Evolutionary conservation across 2,888 invertebrate species (phyloP), one percentile per base, ranked within the genome.

Genomic region (Pristionchus mayeri): DNA sequence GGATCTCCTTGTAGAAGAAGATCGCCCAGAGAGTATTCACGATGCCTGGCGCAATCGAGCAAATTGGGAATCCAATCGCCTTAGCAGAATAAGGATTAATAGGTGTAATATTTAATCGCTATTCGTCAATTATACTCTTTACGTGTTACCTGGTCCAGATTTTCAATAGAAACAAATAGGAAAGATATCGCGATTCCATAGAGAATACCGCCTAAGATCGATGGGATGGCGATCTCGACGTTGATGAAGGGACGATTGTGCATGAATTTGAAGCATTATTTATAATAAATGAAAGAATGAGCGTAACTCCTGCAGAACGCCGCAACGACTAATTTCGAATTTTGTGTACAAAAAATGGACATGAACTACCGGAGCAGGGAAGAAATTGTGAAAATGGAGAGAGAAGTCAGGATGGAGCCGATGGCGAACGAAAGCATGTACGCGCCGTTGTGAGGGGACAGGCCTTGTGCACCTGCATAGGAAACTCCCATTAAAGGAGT

Each of bases 11-110:
- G n/a, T 89, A 89, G 48, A 88, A 76, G 37, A 88, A 86, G 16
- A 89, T 87, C 18, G 87, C 88, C 89, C 89, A 89, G 21, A 89
- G 76, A 57, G 88, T 88, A 48, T 86, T 86, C 13, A 89, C 85
- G 18, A 89, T 87, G 76, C 89, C 89, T 24, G 89, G 88, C 13
- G 87, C 85, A 83, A 87, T 88, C 0, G 88, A 85, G 16, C 87
- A 85, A 30, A 89, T 88, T 63, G 89, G 89, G 79, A 88, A 89
- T 24, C 87, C 89, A 50, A 89, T 88, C 7, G 88, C 87, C 89
- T 88, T 75, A 83, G 85, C 13, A 21, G 18, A n/a, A n/a, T n/a
- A n/a, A n/a, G n/a, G n/a, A n/a, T n/a, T n/a, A n/a, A n/a, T n/a
- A n/a, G n/a, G n/a, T n/a, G n/a, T n/a, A n/a, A n/a, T n/a, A n/a